Evolutionary conservation across 2,888 invertebrate genomes (phyloP), one percentile per base, ranked within the genome.

Genomic region (Drosophila macrospina): DNA sequence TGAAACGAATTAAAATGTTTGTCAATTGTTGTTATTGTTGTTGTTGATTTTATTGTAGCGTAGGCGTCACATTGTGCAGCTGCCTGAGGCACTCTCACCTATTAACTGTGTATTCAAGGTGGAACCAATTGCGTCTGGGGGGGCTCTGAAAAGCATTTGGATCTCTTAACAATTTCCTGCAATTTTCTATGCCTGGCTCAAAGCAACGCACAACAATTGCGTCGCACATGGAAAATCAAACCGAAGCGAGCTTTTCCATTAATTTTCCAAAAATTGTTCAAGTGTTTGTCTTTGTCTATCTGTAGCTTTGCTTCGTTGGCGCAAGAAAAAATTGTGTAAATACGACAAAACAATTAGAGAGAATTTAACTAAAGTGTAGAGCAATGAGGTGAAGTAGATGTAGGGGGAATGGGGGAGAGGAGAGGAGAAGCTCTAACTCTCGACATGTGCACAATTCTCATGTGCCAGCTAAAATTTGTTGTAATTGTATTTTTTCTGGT

Each of bases 91-190:
- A 11, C 75, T 62, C 60, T 54, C 64, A 45, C 47, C 86, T 32
- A 77, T 87, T 87, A 85, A 69, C 13, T 20, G 20, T 16, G 72
- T 65, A 68, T 70, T 70, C 72, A 85, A 85, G 83, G 83, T 83
- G 88, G 83, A 83, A 87, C 86, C 67, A 39, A 63, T 59, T 41
- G 54, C 41, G 57, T 54, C 28, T 60, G 30, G 11, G 6, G 30
- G 11, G 6, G 5, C 24, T 16, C n/a, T 26, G 3, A n/a, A 50
- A 50, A 32, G 7, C 55, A 11, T 24, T 37, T 26, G 39, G 44
- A 57, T 52, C 57, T 65, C 50, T 60, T 52, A 70, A 70, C 77
- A 50, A 59, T 80, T 74, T 70, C 78, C 74, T 69, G 69, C 72
- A 77, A 82, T 87, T 83, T 87, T 56, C 81, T 69, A 57, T 68